phyloP scores from a whole-genome alignment of 2,797 vertebrate genomes.

The Notolepis coatsorum region DNA sequence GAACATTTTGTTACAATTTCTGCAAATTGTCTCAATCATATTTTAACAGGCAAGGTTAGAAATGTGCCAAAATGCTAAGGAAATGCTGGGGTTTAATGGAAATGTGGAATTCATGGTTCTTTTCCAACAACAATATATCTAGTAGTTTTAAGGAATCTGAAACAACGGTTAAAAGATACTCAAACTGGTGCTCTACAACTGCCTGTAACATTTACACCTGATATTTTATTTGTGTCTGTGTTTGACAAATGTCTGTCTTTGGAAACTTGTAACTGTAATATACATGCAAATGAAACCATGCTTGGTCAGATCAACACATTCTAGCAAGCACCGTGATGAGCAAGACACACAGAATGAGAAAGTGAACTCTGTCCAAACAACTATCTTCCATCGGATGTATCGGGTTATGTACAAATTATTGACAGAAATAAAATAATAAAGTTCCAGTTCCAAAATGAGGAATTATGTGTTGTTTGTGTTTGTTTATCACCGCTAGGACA shows the following conservation, averaged over 20 bases:
- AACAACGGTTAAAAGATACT: slow-evolving; percentile 59
- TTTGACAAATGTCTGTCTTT: slow-evolving; percentile 70
- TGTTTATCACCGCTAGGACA: too few species aligned
- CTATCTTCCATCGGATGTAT: slow-evolving; percentile 67
- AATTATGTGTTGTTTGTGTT: slow-evolving; percentile 16
- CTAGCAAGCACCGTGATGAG: slow-evolving; percentile 60
- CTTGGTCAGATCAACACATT: slow-evolving; percentile 56
- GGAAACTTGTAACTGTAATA: slow-evolving; percentile 63
- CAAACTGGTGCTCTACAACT: slow-evolving; percentile 74
- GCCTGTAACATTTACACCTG: slow-evolving; percentile 77
- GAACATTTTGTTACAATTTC: slow-evolving; percentile 36
- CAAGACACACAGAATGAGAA: slow-evolving; percentile 53
- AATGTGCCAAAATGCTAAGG: slow-evolving; percentile 20
- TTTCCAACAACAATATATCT: slow-evolving; percentile 33
- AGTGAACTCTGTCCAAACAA: slow-evolving; percentile 54
- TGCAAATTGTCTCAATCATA: slow-evolving; percentile 39
- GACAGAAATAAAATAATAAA: slow-evolving; percentile 79
- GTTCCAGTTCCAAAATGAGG: slow-evolving; percentile 65
- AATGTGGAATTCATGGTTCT: slow-evolving; percentile 19
- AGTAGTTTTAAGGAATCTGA: slow-evolving; percentile 42
- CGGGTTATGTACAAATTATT: slow-evolving; percentile 69
- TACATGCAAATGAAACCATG: slow-evolving; percentile 59
- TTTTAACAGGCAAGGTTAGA: slow-evolving; percentile 16
- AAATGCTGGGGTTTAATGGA: slow-evolving; percentile 15
- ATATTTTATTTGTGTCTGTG: too few species aligned